Evolutionary conservation across 2,888 invertebrate species (phyloP).

Genomic region (Onchidella celtica): DNA sequence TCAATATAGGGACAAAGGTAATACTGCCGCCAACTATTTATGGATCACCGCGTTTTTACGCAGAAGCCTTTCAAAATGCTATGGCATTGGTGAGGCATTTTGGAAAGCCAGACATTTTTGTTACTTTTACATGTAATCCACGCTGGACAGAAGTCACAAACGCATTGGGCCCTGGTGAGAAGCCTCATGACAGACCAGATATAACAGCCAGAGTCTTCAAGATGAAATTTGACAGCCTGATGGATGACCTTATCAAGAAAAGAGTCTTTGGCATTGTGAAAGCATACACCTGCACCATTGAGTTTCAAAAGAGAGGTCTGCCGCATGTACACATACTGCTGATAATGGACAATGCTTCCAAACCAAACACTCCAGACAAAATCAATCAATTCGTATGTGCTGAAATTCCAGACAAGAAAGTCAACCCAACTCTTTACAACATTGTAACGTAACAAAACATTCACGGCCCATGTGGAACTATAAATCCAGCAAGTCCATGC

Average conservation of each 20-base stretch:
- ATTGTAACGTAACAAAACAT: not conserved
- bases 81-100: not conserved
- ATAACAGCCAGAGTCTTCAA: not conserved
- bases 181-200: not conserved
- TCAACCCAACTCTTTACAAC: not conserved
- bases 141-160: not conserved
- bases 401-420: not conserved
- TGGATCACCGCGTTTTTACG: not conserved
- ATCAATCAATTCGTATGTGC: not conserved
- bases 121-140: not conserved
- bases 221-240: not conserved
- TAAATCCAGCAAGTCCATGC: not conserved
- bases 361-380: not conserved
- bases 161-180: not conserved
- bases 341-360: not conserved
- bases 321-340: constrained; percentile 3
- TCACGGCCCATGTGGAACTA: not conserved
- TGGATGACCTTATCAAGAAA: not conserved
- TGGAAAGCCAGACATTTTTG: constrained; percentile 9
- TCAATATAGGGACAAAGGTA: not conserved
- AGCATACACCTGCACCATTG: not conserved
- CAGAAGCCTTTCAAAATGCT: not conserved
- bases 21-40: not conserved
- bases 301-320: constrained; percentile 6
- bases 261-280: not conserved